Conservation (phyloP, 2,113 vertebrate species). For the Catagonus wagneri region DNA sequence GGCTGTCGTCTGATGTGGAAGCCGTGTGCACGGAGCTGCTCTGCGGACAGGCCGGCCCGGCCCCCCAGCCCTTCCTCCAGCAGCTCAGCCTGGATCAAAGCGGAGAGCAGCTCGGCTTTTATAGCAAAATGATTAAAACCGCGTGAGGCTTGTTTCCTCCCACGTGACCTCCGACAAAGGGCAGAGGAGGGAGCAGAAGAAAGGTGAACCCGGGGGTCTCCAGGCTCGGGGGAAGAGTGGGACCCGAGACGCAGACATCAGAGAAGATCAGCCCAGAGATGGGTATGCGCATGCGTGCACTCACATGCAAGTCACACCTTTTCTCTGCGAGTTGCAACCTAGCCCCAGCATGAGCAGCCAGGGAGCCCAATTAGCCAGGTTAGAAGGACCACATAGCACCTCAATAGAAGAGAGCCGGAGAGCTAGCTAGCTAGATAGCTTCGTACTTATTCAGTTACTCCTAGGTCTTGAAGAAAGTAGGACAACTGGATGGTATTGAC, state of each 20-base stretch:
- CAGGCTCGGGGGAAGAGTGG: neutral
- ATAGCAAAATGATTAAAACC: constrained; percentile 88
- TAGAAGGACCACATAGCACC: neutral
- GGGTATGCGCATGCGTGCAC: rapidly evolving
- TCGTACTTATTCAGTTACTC: neutral
- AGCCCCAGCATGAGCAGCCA: neutral
- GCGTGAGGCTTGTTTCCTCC: constrained; percentile 86
- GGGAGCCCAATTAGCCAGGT: constrained; percentile 4
- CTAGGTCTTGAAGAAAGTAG: constrained; percentile 7
- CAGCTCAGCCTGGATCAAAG: constrained; percentile 89
- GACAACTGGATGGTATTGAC: neutral
- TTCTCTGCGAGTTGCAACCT: neutral
- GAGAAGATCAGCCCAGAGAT: neutral
- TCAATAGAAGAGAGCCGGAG: neutral
- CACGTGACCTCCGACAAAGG: constrained; percentile 85
- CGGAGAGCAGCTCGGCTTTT: constrained; percentile 84
- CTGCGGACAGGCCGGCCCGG: constrained; percentile 83
- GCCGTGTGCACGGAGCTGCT: constrained; percentile 81
- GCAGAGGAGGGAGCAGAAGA: constrained; percentile 78
- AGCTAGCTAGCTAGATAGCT: neutral
- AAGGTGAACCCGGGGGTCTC: constrained; percentile 73
- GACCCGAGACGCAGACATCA: neutral
- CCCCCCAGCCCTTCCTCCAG: constrained; percentile 76
- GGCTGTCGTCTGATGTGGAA: constrained; percentile 89
- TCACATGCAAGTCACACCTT: neutral